phyloP scores from a whole-genome alignment of 2,888 invertebrate species.

The Achlya flavicornis region DNA sequence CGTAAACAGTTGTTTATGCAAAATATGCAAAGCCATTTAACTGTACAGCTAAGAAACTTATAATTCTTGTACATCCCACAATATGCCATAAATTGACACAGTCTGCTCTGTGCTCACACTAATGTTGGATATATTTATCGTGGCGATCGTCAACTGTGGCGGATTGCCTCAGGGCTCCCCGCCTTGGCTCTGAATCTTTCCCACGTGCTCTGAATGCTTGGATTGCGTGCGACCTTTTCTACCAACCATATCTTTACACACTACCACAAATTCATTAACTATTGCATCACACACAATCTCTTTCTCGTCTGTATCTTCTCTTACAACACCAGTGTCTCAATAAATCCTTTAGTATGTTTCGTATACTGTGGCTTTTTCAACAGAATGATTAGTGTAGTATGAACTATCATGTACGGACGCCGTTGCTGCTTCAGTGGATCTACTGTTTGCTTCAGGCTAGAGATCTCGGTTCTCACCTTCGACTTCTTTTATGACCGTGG shows the following conservation, averaged over 20 bases:
- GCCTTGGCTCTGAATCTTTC: slow-evolving; percentile 71
- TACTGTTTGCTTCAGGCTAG: slow-evolving; percentile 81
- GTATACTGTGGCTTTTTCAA: slow-evolving; percentile 59
- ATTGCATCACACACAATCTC: slow-evolving; percentile 36
- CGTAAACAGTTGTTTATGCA: background rate
- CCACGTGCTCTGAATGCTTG: slow-evolving; percentile 82
- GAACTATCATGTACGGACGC: slow-evolving; percentile 57
- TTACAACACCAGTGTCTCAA: slow-evolving; percentile 45
- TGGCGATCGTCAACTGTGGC: slow-evolving; percentile 79
- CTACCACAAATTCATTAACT: slow-evolving; percentile 51
- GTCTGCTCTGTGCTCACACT: slow-evolving; percentile 66
- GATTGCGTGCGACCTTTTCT: slow-evolving; percentile 80
- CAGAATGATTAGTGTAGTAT: slow-evolving; percentile 41
- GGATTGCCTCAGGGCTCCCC: slow-evolving; percentile 72
- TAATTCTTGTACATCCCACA: slow-evolving; percentile 22
- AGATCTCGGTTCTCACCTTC: slow-evolving; percentile 71
- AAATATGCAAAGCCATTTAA: background rate
- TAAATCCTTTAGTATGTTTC: slow-evolving; percentile 23
- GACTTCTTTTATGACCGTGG: slow-evolving; percentile 74
- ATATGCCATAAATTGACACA: slow-evolving; percentile 49
- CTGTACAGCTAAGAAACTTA: background rate
- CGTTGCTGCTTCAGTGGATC: slow-evolving; percentile 77
- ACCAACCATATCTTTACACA: slow-evolving; percentile 62
- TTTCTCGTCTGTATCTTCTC: slow-evolving; percentile 26
- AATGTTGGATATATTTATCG: slow-evolving; percentile 80